Base-by-base conservation (phyloP, 53 echinoderm and acorn worm species). In the Paelopatides confundens region DNA sequence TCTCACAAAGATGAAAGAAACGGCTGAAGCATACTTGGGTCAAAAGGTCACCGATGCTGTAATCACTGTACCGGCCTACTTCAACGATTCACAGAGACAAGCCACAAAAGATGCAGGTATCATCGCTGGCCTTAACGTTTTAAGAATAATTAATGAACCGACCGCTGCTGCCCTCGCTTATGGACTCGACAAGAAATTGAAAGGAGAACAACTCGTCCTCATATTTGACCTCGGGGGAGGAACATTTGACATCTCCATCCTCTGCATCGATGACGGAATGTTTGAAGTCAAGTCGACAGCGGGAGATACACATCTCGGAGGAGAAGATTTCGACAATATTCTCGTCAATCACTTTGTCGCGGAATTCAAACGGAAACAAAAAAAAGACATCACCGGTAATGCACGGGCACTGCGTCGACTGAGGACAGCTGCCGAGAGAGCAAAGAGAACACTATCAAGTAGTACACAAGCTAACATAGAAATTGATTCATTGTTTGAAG, bases 81-180 rank as follows among this genome's bases (percentile, higher is more conserved):
- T 95, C 92, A 95, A 95, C 62, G 96, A 95, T 71, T 82, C 93
- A 18, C 96, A 96, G 86, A 84, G 96, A 30, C 96, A 95, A 69
- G 96, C 96, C 15, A 96, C 96, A 30, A 96, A 96, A 62, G 97
- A 97, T 65, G 97, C 97, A 18, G 97, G 97, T 0, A 89, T 95
- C 53, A 97, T 97, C 47, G 95, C 97, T 12, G 95, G 95, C 0
- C 86, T 97, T 46, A 97, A 97, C 47, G 94, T 97, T n/a, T 83
- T 96, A 34, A 76, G 97, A 29, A 93, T 97, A 83, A 93, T 97
- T 90, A 95, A 97, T 26, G 97, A 97, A 77, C 97, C 97, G 4
- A 97, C 97, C 5, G 97, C 97, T 24, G 97, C 97, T 21, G 97
- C 97, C 4, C 81, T 97, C 32, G 97, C 97, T 33, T 97, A 95